Evolutionary conservation across 2,888 invertebrate species (phyloP), one percentile per base, ranked within the genome.

Genomic region (Lysandra coridon): DNA sequence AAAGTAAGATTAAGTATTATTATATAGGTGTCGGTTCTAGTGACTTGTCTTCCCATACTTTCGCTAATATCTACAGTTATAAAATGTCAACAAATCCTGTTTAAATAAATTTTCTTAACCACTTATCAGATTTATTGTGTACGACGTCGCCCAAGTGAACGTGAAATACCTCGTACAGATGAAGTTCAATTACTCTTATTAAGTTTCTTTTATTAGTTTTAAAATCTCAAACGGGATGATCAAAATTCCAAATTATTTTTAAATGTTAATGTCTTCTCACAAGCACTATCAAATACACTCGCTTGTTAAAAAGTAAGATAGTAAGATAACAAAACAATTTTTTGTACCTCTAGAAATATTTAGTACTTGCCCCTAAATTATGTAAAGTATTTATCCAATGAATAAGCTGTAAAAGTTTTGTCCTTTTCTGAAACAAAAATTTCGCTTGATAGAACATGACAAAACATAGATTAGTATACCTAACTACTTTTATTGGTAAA

Each of bases 81-180:
- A 40, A 40, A 40, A 40, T 44, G 7, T 40, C 49, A 53, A 10
- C 53, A 53, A 12, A 12, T 53, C 10, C 53, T 53, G 10, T 49
- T 57, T 17, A 4, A 64, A 30, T 64, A 23, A 80, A 79, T 86
- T 89, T 90, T 86, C 88, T 92, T 85, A 91, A 83, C 87, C 85
- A 76, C 78, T 79, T 81, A 60, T 81, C 91, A 96, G 96, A 93
- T 97, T 96, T 87, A 98, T 99, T 90, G 99, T 99, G 0, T 99
- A 99, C 90, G 99, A 99, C 90, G 96, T 98, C 62, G 98, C 98
- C 14, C 99, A 99, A 93, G 97, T 99, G 60, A 97, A 98, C 85
- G 96, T 98, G 81, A 97, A 97, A 87, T 99, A 99, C 88, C 93
- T 99, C 85, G 87, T 99, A 81, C 96, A 97, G 87, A 95, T 97